phyloP scores from a whole-genome alignment of 2,113 vertebrate species.

The Albula goreensis region DNA sequence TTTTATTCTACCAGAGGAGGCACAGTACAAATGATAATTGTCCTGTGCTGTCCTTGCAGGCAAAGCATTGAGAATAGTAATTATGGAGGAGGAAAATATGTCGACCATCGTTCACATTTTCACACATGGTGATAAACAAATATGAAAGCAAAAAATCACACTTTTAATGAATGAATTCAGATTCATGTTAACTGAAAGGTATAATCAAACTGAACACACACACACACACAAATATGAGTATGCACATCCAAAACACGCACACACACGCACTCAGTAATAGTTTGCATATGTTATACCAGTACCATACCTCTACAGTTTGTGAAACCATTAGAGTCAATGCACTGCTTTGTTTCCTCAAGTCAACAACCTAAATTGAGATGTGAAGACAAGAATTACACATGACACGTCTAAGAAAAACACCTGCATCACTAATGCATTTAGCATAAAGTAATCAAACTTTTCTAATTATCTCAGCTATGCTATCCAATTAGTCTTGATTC shows the following conservation, averaged over 20 bases:
- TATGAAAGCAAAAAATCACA: not conserved
- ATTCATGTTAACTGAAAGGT: not conserved
- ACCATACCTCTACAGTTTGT: not conserved
- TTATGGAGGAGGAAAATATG: not conserved
- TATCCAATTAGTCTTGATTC: conserved; percentile 67
- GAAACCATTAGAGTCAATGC: conserved; percentile 7
- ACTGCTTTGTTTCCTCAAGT: conserved; percentile 13
- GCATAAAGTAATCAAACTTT: conserved; percentile 75
- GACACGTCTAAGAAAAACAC: conserved; percentile 65
- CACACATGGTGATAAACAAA: not conserved
- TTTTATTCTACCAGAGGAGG: not conserved
- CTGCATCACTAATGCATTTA: conserved; percentile 66
- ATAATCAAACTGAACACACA: conserved; percentile 4
- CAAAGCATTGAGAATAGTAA: not conserved
- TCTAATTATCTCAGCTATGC: conserved; percentile 70
- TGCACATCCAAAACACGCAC: not conserved
- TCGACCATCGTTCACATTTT: not conserved
- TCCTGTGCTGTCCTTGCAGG: not conserved
- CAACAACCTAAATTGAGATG: conserved; percentile 53
- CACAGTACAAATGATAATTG: not conserved
- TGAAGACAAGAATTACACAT: conserved; percentile 54
- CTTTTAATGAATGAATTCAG: no score
- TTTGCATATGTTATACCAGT: not conserved
- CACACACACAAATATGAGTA: conserved; percentile 12
- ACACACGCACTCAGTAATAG: not conserved